Evolutionary conservation across 2,797 vertebrate genomes (phyloP), one percentile per base, ranked within the genome.

Genomic region (Xerus rutilus): DNA sequence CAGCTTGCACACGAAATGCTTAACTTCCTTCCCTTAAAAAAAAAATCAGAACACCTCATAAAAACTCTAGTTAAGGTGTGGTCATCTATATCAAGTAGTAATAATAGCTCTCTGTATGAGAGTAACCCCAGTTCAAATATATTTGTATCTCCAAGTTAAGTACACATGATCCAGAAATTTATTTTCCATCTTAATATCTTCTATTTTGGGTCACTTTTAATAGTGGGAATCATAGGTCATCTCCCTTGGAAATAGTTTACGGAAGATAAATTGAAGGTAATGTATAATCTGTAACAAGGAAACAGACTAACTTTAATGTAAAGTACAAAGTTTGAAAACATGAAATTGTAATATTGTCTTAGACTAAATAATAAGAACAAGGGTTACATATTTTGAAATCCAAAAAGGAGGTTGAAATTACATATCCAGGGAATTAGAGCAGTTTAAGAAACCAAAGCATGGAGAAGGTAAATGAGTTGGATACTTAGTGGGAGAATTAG

Each of bases 311-410:
- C 20, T 65, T 45, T 73, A 93, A 84, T 39, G 30, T 30, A 54
- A 94, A 89, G n/a, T 21, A 89, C 12, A 83, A 91, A 83, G 39
- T 84, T 84, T 79, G 30, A 86, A 94, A 86, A 76, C 28, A 47
- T 73, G 69, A 70, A 11, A 73, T 87, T 43, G 96, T 93, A 95
- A 47, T 77, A 88, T 64, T 90, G 15, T 52, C 43, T 83, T 52
- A 91, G 32, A 87, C 72, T 81, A 93, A 92, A 90, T 81, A 97
- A 72, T 78, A 32, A 85, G 82, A 89, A 69, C 5, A 96, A 86
- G 39, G 81, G 74, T 67, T 69, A 62, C 18, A 81, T 21, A 88
- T 30, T 47, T 83, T 92, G 28, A 95, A 89, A 91, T 76, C 5
- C 3, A 64, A 90, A 95, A 79, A 70, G 7, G 52, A 88, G 10